These are phyloP conservation scores for Phodopus roborovskii DNA, from an alignment of 2,113 vertebrate genomes.

Conservation along the genomic window DNA sequence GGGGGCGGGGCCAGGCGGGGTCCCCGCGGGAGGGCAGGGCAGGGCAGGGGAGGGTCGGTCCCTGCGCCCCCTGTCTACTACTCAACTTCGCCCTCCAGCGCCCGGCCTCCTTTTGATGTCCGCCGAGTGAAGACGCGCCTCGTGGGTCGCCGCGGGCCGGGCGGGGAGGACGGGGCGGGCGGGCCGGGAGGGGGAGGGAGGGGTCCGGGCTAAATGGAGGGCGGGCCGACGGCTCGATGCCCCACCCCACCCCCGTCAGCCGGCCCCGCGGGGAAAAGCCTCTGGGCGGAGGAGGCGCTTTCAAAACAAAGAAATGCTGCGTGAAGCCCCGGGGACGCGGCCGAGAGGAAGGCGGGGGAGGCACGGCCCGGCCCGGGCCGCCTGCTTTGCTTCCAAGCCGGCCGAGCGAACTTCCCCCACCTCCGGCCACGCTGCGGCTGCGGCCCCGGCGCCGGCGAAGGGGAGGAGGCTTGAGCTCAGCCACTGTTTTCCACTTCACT, in stretches of 20 bases:
- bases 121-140: conserved; percentile 63
- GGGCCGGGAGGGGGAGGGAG: too few relatives aligned
- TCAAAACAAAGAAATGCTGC: conserved; percentile 84
- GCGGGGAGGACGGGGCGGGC: too few relatives aligned
- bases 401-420: conserved; percentile 56
- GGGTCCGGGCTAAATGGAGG: background rate
- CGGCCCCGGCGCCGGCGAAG: background rate
- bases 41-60: background rate
- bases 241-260: conserved; percentile 52
- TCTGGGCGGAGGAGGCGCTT: conserved; percentile 81
- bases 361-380: conserved; percentile 47
- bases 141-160: conserved; percentile 43
- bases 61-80: conserved; percentile 35
- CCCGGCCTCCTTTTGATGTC: conserved; percentile 64
- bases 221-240: conserved; percentile 15
- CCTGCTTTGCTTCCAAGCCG: conserved; percentile 15
- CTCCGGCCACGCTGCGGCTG: background rate
- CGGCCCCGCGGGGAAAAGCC: conserved; percentile 74
- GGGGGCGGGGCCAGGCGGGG: conserved; percentile 72
- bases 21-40: conserved; percentile 65
- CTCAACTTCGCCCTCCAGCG: conserved; percentile 44
- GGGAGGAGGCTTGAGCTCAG: conserved; percentile 22
- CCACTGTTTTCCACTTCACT: conserved; percentile 70
- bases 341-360: conserved; percentile 72
- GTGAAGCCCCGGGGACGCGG: conserved; percentile 67